Base-by-base conservation (phyloP, 2,888 invertebrate genomes). In the Meganola albula region DNA sequence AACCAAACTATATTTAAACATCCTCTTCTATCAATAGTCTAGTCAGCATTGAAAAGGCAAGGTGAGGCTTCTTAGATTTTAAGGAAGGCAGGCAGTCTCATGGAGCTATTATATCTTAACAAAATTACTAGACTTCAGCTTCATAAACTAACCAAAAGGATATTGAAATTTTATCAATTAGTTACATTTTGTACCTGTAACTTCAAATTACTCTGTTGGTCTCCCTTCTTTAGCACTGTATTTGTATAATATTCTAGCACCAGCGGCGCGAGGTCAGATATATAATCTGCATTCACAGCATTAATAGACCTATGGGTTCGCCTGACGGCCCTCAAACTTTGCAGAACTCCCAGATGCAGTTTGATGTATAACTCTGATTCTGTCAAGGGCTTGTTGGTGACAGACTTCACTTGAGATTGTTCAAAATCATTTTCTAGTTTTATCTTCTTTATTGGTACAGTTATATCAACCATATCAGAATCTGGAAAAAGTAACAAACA, bases 271-370 rank as follows among this genome's bases (percentile, higher is more conserved):
- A 89, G 71, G 1, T 80, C 75, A 2, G 83, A 75, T 9, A 93
- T 63, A 53, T 91, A 89, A 52, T 90, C 90, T 1, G 90, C 89
- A 43, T 88, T 89, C 4, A 92, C 79, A 0, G 90, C 90, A 3
- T 90, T 89, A 0, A 90, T 88, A 0, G 89, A 88, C 0, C 76
- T 78, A 4, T 57, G 74, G 25, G 59, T 77, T 56, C 75, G 58
- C 26, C 69, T 86, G 53, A 75, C 82, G 0, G 91, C 90, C 2
- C 90, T 64, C 38, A 92, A 66, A 35, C 91, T 90, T 45, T 90
- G 89, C 30, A 93, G 59, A 7, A 93, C 78, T 0, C 90, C 90
- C 12, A 93, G 69, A 58, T 93, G 93, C 12, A 93, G 71, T 48
- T 89, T 88, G n/a, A 88, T 88, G 45, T 92, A 93, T 4, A 89